Conservation (phyloP, 2,113 vertebrate genomes). For the Lethenteron reissneri region DNA sequence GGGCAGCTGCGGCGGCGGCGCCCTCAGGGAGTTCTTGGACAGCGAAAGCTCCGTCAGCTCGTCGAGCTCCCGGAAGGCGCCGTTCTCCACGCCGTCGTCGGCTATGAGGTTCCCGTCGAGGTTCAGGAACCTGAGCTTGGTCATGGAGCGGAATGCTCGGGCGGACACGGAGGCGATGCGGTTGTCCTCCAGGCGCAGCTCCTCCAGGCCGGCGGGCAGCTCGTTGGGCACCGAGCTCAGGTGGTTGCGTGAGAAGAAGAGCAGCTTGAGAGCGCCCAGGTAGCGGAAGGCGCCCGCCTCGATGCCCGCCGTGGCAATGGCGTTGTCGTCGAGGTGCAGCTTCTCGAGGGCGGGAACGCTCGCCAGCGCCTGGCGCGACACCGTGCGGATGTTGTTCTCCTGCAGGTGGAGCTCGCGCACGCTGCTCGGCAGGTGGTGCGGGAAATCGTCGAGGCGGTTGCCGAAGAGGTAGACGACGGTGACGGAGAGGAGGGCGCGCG, state of each 20-base stretch:
- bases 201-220: slow-evolving; percentile 60
- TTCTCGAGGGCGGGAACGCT: slow-evolving; percentile 63
- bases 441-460: slow-evolving; percentile 65
- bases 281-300: slow-evolving; percentile 75
- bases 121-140: slow-evolving; percentile 48
- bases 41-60: slow-evolving; percentile 73
- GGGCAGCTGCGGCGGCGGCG: slow-evolving; percentile 56
- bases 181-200: slow-evolving; percentile 71
- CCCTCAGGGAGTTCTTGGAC: slow-evolving; percentile 58
- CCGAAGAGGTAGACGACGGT: slow-evolving; percentile 74
- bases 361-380: slow-evolving; percentile 43
- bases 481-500: slow-evolving; percentile 33
- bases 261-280: slow-evolving; percentile 38
- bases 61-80: slow-evolving; percentile 60
- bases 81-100: slow-evolving; percentile 74
- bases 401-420: slow-evolving; percentile 73
- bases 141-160: slow-evolving; percentile 57
- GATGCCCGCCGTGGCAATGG: slow-evolving; percentile 72
- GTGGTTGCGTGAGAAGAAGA: slow-evolving; percentile 74
- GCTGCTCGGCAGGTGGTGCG: slow-evolving; percentile 43
- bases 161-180: slow-evolving; percentile 77
- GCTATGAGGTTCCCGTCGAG: slow-evolving; percentile 83
- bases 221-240: slow-evolving; percentile 67
- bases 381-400: slow-evolving; percentile 65
- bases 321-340: slow-evolving; percentile 75